phyloP scores from a whole-genome alignment of 1,140 invertebrate genomes.

The Diachasma alloeum region DNA sequence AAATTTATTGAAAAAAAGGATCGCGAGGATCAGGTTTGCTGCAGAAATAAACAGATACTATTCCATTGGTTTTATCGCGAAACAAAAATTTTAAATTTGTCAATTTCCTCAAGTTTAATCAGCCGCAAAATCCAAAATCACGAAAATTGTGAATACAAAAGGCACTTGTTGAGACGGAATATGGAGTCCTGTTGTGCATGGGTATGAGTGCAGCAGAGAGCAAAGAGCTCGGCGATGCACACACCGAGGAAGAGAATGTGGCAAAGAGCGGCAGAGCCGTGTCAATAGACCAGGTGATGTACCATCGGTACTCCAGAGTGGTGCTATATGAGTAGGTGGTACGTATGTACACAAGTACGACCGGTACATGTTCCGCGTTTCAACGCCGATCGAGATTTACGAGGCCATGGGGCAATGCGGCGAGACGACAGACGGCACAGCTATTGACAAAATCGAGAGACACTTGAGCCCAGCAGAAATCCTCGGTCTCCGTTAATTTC shows the following conservation, averaged over 20 bases:
- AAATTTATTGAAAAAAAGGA: too few relatives aligned
- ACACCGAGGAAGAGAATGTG: neutral
- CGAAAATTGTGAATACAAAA: neutral
- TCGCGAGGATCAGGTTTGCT: too few relatives aligned
- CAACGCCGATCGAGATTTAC: conserved; percentile 28
- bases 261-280: conserved; percentile 5
- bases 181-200: neutral
- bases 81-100: too few relatives aligned
- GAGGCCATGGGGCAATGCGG: neutral
- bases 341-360: conserved; percentile 2
- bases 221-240: neutral
- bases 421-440: neutral
- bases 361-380: conserved; percentile 21
- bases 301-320: conserved; percentile 7
- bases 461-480: neutral
- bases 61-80: too few relatives aligned
- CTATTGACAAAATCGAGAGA: conserved; percentile 6
- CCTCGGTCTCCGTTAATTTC: neutral
- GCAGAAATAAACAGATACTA: too few relatives aligned
- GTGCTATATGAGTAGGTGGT: conserved; percentile 1
- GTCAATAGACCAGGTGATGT: conserved; percentile 30
- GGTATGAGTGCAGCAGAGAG: neutral
- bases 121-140: too few relatives aligned
- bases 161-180: neutral
- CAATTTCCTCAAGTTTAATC: too few relatives aligned